Evolutionary conservation across 2,888 invertebrate species (phyloP), one percentile per base, ranked within the genome.

Genomic region (Lymantria dispar): DNA sequence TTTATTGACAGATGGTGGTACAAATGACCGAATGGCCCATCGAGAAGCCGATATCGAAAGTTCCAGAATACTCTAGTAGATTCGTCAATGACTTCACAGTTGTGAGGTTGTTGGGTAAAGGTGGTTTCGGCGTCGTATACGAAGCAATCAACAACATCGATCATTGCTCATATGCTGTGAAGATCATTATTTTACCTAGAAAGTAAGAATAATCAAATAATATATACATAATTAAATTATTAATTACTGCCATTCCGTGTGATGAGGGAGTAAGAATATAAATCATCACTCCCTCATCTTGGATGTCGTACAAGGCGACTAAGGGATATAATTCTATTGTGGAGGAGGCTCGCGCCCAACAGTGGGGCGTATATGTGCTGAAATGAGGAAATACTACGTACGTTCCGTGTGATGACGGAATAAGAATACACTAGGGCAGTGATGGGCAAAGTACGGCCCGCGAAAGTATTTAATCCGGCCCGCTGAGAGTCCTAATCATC

Each of bases 121-220:
- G 99, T 14, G 99, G 99, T 0, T 99, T 98, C 83, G 99, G 99
- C 0, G 95, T 99, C 1, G 99, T 99, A 0, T 99, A 99, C 80
- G 97, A 98, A 79, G 98, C 97, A 0, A 94, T 94, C 76, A 98
- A 99, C 80, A 97, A 97, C 80, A 94, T 98, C 50, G 99, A 99
- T 77, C 97, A 98, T 71, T 96, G 97, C 65, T 94, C 94, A 54
- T 99, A 99, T 85, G 99, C 99, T 7, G 95, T 99, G 0, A 99
- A 99, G 87, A 93, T 99, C 71, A 98, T 99, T 48, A 94, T 95
- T 0, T 84, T 99, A 50, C 97, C 98, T 1, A 95, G 94, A 61
- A 93, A 93, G 95, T 95, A 76, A 76, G 84, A 61, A 14, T 33
- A 7, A 33, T 10, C 2, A 7, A 7, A 10, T 30, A 33, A 33